These are phyloP conservation scores for Cynopterus sphinx DNA, from an alignment of 2,797 vertebrate species.

Conservation along the genomic window DNA sequence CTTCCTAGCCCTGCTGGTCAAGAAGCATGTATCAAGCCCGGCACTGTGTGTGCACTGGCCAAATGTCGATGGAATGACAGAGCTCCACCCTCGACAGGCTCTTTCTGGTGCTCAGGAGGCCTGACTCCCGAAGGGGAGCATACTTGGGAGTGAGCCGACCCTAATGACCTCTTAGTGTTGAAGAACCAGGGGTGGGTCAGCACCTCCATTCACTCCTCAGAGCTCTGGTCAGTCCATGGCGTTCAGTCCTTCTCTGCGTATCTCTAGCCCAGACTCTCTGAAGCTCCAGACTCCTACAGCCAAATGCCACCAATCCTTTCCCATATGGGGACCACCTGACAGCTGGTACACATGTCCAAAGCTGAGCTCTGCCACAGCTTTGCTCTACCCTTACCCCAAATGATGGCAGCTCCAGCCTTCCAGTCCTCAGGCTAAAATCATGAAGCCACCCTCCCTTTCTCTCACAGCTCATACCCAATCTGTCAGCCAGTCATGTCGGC, in stretches of 20 bases:
- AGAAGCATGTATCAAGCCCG: not conserved
- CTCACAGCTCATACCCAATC: not conserved
- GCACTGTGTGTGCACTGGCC: rapidly evolving
- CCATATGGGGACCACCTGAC: not conserved
- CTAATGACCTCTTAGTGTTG: not conserved
- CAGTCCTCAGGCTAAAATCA: not conserved
- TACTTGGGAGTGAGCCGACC: not conserved
- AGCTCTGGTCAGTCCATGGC: not conserved
- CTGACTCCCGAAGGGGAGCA: not conserved
- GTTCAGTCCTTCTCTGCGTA: not conserved
- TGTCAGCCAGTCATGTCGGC: not conserved
- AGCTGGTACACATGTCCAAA: not conserved
- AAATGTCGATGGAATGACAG: rapidly evolving
- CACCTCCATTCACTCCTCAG: not conserved
- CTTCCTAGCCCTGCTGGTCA: not conserved
- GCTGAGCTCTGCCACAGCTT: not conserved
- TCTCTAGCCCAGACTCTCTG: not conserved
- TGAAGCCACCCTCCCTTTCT: not conserved
- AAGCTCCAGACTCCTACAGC: not conserved
- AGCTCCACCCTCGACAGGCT: not conserved
- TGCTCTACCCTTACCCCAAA: not conserved
- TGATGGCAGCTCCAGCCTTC: not conserved
- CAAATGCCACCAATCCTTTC: not conserved
- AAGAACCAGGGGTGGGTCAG: not conserved
- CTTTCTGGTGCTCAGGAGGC: not conserved